Percentiles rank a stretch among this genome's conserved stretches.
Conservation (phyloP, 92 coral and sea anemone genomes). For the Hydrozoanthus gracilis region DNA sequence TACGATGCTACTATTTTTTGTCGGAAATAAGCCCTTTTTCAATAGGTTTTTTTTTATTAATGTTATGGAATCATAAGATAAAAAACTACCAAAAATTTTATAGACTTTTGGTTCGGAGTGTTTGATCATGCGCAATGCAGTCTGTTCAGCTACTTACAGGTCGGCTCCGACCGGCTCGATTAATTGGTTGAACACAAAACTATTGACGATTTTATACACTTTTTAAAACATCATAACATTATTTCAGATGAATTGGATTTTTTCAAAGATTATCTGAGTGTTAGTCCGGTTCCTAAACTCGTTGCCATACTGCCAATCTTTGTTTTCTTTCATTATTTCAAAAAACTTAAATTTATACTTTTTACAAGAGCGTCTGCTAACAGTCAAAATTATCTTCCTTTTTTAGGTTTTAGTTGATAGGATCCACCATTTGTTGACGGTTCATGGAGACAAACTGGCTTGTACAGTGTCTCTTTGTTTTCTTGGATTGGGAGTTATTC, state of each 20-base stretch:
- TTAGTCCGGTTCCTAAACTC: neutral
- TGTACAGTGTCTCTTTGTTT: neutral
- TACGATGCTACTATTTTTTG: too few species aligned
- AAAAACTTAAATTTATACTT: too few species aligned
- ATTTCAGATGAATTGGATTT: too few species aligned
- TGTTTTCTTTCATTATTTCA: too few species aligned
- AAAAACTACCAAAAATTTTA: too few species aligned
- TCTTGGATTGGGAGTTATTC: neutral
- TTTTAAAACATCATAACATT: neutral
- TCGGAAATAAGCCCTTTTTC: too few species aligned
- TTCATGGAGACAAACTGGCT: neutral
- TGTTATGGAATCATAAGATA: too few species aligned
- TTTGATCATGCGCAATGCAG: slow-evolving; percentile 5
- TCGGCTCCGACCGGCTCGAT: too few species aligned
- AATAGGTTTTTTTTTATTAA: too few species aligned
- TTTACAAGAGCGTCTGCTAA: neutral
- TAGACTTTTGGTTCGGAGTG: neutral
- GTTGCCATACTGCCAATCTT: too few species aligned
- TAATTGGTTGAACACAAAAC: neutral
- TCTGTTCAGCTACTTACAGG: neutral
- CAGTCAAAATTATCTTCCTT: neutral
- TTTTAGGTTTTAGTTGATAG: neutral
- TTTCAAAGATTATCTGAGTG: neutral
- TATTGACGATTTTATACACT: neutral
- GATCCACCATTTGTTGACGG: neutral